Conservation (phyloP, 2,797 vertebrate genomes). For the Periparus ater region DNA sequence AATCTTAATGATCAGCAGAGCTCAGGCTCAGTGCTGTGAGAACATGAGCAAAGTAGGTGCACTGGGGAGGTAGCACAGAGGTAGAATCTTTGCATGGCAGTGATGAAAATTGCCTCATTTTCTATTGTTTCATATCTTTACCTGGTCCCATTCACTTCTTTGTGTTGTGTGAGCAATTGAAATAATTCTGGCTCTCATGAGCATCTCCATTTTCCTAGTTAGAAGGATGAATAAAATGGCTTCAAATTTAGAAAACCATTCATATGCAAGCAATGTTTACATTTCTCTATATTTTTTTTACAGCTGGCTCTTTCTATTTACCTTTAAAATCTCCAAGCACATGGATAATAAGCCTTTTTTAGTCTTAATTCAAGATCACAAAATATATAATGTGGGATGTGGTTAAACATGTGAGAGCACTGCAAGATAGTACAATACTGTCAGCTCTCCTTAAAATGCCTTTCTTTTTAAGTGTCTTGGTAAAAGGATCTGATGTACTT, state of each 20-base stretch:
- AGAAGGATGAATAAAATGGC: background rate
- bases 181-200: background rate
- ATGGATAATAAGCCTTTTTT: conserved; percentile 22
- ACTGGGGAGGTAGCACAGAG: background rate
- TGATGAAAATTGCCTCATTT: background rate
- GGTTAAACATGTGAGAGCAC: background rate
- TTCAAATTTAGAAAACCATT: background rate
- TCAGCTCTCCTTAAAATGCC: background rate
- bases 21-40: background rate
- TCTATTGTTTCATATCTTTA: background rate
- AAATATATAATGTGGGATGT: background rate
- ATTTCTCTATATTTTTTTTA: background rate
- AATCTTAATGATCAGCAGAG: background rate
- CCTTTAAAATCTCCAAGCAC: conserved; percentile 32
- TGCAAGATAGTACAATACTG: background rate
- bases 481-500: background rate
- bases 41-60: background rate
- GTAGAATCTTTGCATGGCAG: background rate
- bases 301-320: background rate
- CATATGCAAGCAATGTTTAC: background rate
- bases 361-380: conserved; percentile 28
- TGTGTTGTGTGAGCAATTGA: background rate
- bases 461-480: background rate
- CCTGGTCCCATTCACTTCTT: background rate
- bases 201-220: background rate